These are phyloP conservation scores for Mythimna loreyi DNA, from an alignment of 2,888 invertebrate genomes.

Conservation along the genomic window DNA sequence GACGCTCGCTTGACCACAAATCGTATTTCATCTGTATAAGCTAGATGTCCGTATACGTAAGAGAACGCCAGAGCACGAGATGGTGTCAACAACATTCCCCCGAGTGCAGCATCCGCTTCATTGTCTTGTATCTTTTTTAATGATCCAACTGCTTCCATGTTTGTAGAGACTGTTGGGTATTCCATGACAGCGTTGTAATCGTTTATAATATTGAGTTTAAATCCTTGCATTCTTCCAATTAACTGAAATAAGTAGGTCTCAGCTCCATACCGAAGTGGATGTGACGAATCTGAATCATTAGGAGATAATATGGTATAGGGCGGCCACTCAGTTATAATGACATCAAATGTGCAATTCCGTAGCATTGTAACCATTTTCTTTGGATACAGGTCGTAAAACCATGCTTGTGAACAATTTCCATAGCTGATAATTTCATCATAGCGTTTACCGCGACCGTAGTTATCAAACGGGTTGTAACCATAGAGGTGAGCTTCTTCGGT, in stretches of 20 bases:
- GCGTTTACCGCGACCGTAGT: conserved; percentile 77
- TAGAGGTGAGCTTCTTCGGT: conserved; percentile 70
- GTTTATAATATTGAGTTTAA: conserved; percentile 70
- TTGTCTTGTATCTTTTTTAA: conserved; percentile 56
- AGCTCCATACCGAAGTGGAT: conserved; percentile 55
- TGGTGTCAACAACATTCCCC: conserved; percentile 52
- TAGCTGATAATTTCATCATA: conserved; percentile 71
- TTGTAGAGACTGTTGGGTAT: conserved; percentile 64
- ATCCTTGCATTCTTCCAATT: conserved; percentile 70
- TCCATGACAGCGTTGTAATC: conserved; percentile 60
- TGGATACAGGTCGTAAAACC: conserved; percentile 64
- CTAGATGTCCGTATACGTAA: conserved; percentile 42
- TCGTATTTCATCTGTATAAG: conserved; percentile 53
- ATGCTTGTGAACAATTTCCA: conserved; percentile 71
- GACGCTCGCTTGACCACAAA: conserved; percentile 52
- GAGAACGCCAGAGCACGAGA: conserved; percentile 51
- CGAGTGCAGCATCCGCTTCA: conserved; percentile 48
- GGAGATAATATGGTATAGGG: conserved; percentile 62
- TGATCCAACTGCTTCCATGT: conserved; percentile 70
- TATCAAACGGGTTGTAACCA: conserved; percentile 78
- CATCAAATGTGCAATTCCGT: conserved; percentile 73
- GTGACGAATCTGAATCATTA: conserved; percentile 25
- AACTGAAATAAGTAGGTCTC: conserved; percentile 71
- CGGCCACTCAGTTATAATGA: conserved; percentile 73
- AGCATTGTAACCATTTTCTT: conserved; percentile 69